Evolutionary conservation across 2,888 invertebrate genomes (phyloP).

Genomic region (Oscheius sp.): DNA sequence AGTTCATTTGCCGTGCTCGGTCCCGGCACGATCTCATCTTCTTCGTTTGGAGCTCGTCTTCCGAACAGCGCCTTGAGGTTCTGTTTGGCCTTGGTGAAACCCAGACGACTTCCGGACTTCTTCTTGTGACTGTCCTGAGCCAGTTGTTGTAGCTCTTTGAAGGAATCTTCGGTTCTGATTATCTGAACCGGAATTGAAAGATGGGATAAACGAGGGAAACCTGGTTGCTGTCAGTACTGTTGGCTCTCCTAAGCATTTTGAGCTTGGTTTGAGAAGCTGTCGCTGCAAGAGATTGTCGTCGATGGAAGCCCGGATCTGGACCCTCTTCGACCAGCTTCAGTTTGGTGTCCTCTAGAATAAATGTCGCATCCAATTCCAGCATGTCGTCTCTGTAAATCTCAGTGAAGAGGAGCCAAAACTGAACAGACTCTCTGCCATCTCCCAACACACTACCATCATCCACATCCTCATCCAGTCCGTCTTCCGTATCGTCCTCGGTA

Average conservation of each 20-base stretch:
- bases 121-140: conserved; percentile 46
- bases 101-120: conserved; percentile 67
- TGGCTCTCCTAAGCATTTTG: conserved; percentile 70
- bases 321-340: conserved; percentile 69
- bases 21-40: conserved; percentile 61
- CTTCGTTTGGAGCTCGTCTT: conserved; percentile 67
- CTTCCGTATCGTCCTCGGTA: conserved; percentile 47
- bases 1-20: conserved; percentile 41
- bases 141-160: conserved; percentile 37
- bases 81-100: conserved; percentile 76
- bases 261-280: conserved; percentile 68
- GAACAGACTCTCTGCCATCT: conserved; percentile 44
- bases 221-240: conserved; percentile 69
- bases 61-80: conserved; percentile 74
- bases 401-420: conserved; percentile 23
- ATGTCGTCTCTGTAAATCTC: conserved; percentile 46
- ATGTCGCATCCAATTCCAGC: conserved; percentile 68
- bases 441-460: conserved; percentile 45
- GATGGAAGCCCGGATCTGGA: conserved; percentile 58
- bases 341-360: conserved; percentile 70
- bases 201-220: conserved; percentile 20
- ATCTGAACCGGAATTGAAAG: not conserved
- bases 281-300: conserved; percentile 69
- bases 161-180: conserved; percentile 33
- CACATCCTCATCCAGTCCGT: conserved; percentile 54